Conservation (phyloP, 2,888 invertebrate species). For the Lathronympha strigana region DNA sequence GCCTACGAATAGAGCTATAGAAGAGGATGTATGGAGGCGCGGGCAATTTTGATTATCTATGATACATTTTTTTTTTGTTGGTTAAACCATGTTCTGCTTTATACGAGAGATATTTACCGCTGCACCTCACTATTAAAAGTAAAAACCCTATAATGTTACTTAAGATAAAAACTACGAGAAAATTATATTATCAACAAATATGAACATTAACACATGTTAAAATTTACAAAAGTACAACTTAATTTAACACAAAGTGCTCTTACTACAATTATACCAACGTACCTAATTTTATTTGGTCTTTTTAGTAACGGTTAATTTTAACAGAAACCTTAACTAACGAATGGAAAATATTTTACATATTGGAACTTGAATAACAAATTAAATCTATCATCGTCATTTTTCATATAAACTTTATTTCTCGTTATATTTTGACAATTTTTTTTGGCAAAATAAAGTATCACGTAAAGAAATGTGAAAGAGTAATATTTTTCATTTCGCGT, state of each 20-base stretch:
- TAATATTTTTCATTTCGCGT: background rate
- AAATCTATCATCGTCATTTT: constrained; percentile 42
- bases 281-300: constrained; percentile 83
- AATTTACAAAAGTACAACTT: constrained; percentile 79
- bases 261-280: constrained; percentile 70
- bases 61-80: background rate
- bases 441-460: background rate
- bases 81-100: constrained; percentile 11
- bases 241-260: constrained; percentile 67
- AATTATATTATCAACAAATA: constrained; percentile 63
- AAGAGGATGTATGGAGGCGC: constrained; percentile 29
- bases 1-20: constrained; percentile 58
- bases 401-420: constrained; percentile 2
- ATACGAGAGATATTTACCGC: background rate
- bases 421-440: background rate
- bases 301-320: constrained; percentile 77
- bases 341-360: constrained; percentile 50
- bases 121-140: constrained; percentile 25
- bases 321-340: constrained; percentile 61
- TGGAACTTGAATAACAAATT: constrained; percentile 42
- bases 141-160: constrained; percentile 24
- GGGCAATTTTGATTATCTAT: background rate
- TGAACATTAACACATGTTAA: constrained; percentile 71
- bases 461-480: background rate
- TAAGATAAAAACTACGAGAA: constrained; percentile 46